Evolutionary conservation across 2,113 vertebrate species (phyloP).

Genomic region (Aepyceros melampus): DNA sequence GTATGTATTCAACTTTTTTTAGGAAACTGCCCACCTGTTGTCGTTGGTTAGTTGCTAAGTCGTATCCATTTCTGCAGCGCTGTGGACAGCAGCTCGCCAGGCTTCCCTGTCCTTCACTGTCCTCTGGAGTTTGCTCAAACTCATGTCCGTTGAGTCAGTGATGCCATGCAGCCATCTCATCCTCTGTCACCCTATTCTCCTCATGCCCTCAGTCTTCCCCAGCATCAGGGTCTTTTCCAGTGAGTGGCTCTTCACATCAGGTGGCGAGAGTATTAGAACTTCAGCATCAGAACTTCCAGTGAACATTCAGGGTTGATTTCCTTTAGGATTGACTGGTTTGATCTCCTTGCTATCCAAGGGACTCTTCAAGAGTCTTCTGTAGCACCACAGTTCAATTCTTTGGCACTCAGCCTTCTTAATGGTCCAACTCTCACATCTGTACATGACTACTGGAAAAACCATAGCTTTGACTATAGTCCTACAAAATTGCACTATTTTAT

Average conservation of each 20-base stretch:
- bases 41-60: neutral
- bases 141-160: neutral
- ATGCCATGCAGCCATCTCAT: neutral
- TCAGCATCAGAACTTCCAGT: neutral
- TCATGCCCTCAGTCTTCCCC: neutral
- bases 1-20: neutral
- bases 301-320: neutral
- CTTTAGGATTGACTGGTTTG: neutral
- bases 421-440: neutral
- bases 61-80: neutral
- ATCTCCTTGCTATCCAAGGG: neutral
- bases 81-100: neutral
- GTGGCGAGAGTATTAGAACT: neutral
- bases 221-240: neutral
- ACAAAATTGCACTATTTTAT: neutral
- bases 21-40: neutral
- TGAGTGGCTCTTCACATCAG: neutral
- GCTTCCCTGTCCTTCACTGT: neutral
- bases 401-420: neutral
- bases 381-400: neutral
- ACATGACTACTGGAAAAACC: neutral
- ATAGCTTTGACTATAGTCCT: neutral
- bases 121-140: neutral
- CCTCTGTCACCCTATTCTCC: neutral
- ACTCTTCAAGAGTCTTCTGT: neutral